Conservation (phyloP, 2,888 invertebrate genomes). For the Elgonia sp. region DNA sequence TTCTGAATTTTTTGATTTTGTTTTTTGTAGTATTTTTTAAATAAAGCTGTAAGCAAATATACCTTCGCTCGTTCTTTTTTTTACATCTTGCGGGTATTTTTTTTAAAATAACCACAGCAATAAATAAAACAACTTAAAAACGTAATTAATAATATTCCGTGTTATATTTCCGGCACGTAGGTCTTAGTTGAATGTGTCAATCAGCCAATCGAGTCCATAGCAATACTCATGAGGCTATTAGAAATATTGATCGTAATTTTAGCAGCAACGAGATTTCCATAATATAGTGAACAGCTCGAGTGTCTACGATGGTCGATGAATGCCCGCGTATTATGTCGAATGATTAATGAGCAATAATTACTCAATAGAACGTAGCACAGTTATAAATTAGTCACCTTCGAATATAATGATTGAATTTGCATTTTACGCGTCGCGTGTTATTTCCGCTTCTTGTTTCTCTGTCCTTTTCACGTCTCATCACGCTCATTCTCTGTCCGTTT, state of each 20-base stretch:
- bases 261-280: constrained; percentile 68
- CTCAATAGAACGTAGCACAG: constrained; percentile 46
- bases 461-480: constrained; percentile 50
- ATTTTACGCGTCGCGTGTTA: constrained; percentile 41
- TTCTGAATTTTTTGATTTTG: no score
- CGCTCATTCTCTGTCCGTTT: constrained; percentile 58
- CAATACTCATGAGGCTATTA: constrained; percentile 62
- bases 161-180: no score
- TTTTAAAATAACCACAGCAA: no score
- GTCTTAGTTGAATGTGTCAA: constrained; percentile 41
- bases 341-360: constrained; percentile 72
- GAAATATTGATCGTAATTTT: constrained; percentile 68
- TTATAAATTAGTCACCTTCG: constrained; percentile 62
- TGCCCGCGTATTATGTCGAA: constrained; percentile 43
- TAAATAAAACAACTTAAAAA: no score
- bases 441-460: constrained; percentile 53
- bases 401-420: constrained; percentile 46
- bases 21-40: no score
- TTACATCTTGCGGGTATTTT: no score
- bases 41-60: no score
- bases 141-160: no score
- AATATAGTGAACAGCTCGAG: constrained; percentile 61
- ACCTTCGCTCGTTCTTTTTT: no score
- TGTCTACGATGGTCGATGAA: constrained; percentile 45
- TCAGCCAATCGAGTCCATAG: constrained; percentile 28